A percentile compares a stretch with the other conserved stretches of the same genome.
Evolutionary conservation across 2,797 vertebrate species (phyloP).

Genomic region (Mustela erminea): DNA sequence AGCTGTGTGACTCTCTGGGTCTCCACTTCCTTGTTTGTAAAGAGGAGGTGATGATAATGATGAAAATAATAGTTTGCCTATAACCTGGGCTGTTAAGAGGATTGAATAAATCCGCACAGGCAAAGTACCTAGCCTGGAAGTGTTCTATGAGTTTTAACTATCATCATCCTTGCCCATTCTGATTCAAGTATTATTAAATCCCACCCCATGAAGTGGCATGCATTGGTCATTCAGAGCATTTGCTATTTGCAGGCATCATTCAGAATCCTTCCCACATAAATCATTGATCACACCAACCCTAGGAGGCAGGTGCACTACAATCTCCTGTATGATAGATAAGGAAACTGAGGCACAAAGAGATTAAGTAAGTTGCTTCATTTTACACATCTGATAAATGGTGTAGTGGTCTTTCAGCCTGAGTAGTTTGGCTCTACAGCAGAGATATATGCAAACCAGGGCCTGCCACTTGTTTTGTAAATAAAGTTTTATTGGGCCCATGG

Average conservation of each 20-base stretch:
- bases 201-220: not conserved
- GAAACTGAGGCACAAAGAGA: not conserved
- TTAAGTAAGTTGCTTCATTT: not conserved
- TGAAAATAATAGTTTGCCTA: not conserved
- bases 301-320: not conserved
- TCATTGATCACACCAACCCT: not conserved
- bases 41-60: not conserved
- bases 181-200: not conserved
- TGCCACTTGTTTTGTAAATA: not conserved
- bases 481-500: not conserved
- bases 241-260: not conserved
- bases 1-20: not conserved
- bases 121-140: not conserved
- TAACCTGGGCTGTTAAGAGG: not conserved
- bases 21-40: not conserved
- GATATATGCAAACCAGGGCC: not conserved
- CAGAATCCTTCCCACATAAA: not conserved
- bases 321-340: not conserved
- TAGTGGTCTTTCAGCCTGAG: not conserved
- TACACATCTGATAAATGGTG: not conserved
- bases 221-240: not conserved
- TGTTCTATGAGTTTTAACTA: not conserved
- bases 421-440: not conserved
- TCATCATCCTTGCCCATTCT: not conserved
- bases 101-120: not conserved